Base-by-base conservation (phyloP, 2,888 invertebrate species). In the Sinohyriopsis cumingii region DNA sequence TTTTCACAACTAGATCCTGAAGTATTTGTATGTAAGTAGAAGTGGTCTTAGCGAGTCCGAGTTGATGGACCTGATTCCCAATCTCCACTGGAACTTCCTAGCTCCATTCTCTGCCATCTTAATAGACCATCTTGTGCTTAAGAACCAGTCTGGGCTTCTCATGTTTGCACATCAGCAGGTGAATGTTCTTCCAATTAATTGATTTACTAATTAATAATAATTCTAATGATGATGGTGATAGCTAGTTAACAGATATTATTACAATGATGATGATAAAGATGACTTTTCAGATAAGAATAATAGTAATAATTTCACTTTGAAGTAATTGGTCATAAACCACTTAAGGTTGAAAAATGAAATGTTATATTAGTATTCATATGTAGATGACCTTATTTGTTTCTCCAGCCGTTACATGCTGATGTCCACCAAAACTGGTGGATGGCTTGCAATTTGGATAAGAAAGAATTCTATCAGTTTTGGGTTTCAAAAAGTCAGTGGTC, bases 131-230 rank as follows among this genome's bases (percentile, higher is more conserved):
- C 78, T 86, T 45, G 72, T 89, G 57, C 74, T 89, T 28, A 86
- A 85, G 57, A 84, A 83, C 71, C 83, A 86, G 65, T 83, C 85
- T 7, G 89, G 89, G 33, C 74, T 89, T 45, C 76, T 87, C 57
- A 82, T 84, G 45, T 86, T 88, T 69, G 86, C 85, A 45, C 89
- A 89, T 78, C 82, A 84, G 65, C 88, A 87, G 86, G 89, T 88
- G 67, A 63, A 69, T 54, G 59, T 22, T 53, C n/a, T 20, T 68
- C 12, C 45, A 19, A 55, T 55, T 18, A 15, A 55, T 63, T 20
- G 55, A 45, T 45, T 45, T 45, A 3, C 45, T 45, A 3, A 45
- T 12, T 45, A 3, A 45, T 45, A 18, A 20, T 64, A 55, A 64
- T 64, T 54, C 5, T 64, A 24, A 64, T 64, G 65, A 64, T 64